Conservation (phyloP, 2,888 invertebrate genomes). For the Pollenia angustigena region DNA sequence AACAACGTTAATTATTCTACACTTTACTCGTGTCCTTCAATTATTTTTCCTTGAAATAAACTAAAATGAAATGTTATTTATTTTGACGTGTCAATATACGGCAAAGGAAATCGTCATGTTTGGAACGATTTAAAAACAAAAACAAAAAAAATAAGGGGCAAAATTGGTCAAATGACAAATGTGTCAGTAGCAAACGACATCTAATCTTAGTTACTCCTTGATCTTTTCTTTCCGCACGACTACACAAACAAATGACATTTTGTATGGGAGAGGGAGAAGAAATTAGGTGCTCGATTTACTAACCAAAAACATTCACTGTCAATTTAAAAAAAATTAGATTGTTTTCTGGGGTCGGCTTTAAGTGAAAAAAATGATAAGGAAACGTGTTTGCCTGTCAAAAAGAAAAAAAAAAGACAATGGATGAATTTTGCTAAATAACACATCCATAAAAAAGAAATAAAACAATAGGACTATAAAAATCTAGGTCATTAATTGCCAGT, state of each 20-base stretch:
- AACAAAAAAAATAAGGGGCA: background rate
- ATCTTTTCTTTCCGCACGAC: constrained; percentile 28
- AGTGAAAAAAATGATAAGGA: constrained; percentile 5
- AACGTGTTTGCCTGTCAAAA: constrained; percentile 14
- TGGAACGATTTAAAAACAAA: background rate
- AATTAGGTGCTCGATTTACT: no score
- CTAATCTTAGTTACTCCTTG: constrained; percentile 22
- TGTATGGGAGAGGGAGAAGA: background rate
- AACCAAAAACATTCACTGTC: no score
- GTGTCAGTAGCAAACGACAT: constrained; percentile 52
- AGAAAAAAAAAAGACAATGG: constrained; percentile 1
- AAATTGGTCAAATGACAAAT: constrained; percentile 50
- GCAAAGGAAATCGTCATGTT: background rate
- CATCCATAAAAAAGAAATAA: background rate
- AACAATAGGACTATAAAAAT: constrained; percentile 16
- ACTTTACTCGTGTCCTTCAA: no score
- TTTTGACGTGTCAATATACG: constrained; percentile 2
- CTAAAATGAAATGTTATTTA: no score
- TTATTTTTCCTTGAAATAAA: no score
- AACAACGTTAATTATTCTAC: no score
- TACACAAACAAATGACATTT: constrained; percentile 18
- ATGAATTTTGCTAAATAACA: background rate
- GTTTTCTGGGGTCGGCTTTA: background rate
- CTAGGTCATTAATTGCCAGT: background rate
- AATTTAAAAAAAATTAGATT: no score